Conservation (phyloP, 1,140 invertebrate genomes). For the Acromyrmex echinatior region DNA sequence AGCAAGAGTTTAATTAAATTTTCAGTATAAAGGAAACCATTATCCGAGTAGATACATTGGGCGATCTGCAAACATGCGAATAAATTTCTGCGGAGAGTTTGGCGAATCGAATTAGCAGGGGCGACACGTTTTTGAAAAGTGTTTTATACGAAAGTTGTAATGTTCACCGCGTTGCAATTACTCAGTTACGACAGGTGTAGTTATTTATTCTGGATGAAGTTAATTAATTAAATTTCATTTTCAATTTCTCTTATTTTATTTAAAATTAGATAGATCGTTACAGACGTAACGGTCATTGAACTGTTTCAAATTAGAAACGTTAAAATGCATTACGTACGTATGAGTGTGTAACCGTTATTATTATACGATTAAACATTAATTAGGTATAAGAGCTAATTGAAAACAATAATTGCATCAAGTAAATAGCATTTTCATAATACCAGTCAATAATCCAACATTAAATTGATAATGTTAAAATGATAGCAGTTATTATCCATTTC, state of each 20-base stretch:
- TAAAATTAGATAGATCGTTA: background rate
- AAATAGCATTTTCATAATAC: slow-evolving; percentile 26
- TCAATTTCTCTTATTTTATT: background rate
- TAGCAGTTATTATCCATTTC: slow-evolving; percentile 22
- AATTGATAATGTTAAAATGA: slow-evolving; percentile 40
- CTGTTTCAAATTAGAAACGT: background rate
- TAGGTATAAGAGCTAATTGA: slow-evolving; percentile 43
- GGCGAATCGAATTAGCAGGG: slow-evolving; percentile 23
- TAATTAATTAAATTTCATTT: slow-evolving; percentile 46
- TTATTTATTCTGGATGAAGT: background rate
- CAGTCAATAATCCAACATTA: slow-evolving; percentile 26
- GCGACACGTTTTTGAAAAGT: slow-evolving; percentile 20
- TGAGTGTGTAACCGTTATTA: background rate
- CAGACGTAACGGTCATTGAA: background rate
- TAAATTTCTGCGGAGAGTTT: slow-evolving; percentile 40
- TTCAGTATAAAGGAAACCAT: slow-evolving; percentile 51
- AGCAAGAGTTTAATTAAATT: slow-evolving; percentile 58
- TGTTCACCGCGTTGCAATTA: background rate
- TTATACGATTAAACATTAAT: slow-evolving; percentile 41
- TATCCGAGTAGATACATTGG: slow-evolving; percentile 34
- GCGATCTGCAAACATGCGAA: slow-evolving; percentile 36
- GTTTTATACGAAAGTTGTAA: background rate
- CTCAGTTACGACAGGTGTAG: background rate
- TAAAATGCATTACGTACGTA: background rate
- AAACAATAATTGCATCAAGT: slow-evolving; percentile 29